Conservation (phyloP, 2,797 vertebrate genomes). For the Microtus agrestis region DNA sequence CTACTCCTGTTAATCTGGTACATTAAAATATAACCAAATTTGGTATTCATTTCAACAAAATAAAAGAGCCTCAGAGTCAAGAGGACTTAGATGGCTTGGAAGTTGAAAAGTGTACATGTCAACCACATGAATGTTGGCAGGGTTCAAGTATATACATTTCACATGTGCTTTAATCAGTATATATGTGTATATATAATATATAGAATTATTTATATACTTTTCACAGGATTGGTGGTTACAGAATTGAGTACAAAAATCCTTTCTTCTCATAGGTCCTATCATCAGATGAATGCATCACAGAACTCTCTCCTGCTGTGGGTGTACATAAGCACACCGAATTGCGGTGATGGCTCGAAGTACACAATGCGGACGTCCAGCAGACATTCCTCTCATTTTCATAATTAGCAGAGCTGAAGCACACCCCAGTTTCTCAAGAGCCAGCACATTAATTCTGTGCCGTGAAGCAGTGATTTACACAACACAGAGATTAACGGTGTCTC, state of each 20-base stretch:
- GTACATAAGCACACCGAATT: neutral
- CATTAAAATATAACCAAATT: conserved; percentile 77
- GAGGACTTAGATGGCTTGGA: conserved; percentile 49
- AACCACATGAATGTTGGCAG: conserved; percentile 59
- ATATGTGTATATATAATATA: no score
- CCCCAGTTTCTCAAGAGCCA: neutral
- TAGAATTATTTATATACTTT: no score
- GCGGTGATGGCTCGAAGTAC: neutral
- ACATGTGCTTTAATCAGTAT: neutral
- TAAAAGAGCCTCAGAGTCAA: conserved; percentile 74
- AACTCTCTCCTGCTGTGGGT: neutral
- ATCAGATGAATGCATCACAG: no score
- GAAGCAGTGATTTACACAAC: neutral
- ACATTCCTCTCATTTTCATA: neutral
- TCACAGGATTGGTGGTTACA: no score
- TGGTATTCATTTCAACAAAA: conserved; percentile 53
- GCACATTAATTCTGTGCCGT: fast-evolving
- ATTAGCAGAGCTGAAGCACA: neutral
- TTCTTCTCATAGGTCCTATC: no score
- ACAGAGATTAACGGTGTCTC: neutral
- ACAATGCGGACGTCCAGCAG: neutral
- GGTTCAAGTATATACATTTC: conserved; percentile 1
- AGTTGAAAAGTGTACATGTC: conserved; percentile 39
- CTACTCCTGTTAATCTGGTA: conserved; percentile 67
- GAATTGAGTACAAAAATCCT: no score